Conservation (phyloP, 2,888 invertebrate genomes). For the Agrenia bidenticulata region DNA sequence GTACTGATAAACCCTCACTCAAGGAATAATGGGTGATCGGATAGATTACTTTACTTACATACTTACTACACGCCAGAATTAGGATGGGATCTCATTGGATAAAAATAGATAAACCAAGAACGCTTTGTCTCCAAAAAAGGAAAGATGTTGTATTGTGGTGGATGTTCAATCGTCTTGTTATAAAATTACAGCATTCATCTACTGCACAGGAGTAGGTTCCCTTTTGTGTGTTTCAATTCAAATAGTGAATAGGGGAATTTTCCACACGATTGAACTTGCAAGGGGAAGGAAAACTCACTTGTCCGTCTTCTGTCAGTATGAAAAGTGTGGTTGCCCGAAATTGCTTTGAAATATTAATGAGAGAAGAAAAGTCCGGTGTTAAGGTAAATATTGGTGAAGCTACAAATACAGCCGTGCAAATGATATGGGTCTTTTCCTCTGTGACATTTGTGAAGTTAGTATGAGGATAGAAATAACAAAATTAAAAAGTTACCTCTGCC, state of each 20-base stretch:
- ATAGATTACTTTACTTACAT: constrained; percentile 20
- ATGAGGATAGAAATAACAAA: no score
- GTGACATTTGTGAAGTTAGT: no score
- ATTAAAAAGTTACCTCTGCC: no score
- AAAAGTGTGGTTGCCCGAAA: no score
- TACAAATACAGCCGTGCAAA: no score
- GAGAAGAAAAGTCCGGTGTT: no score
- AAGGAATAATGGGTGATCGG: background rate
- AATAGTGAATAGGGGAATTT: constrained; percentile 8
- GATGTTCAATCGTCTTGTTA: constrained; percentile 11
- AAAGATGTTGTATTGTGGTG: background rate
- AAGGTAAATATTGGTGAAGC: no score
- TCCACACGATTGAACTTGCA: constrained; percentile 8
- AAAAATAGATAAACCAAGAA: constrained; percentile 6
- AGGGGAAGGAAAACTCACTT: background rate
- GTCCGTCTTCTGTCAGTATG: background rate
- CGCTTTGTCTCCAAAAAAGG: constrained; percentile 4
- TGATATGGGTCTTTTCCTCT: no score
- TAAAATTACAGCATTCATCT: constrained; percentile 1
- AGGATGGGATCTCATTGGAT: background rate
- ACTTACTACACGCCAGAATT: no score
- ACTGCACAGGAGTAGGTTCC: background rate
- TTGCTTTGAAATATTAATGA: no score
- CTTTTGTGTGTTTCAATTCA: background rate
- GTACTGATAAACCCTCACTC: no score